Percentiles rank a stretch among this genome's conserved stretches.
These are phyloP conservation scores for Furnarius figulus DNA, from an alignment of 2,113 vertebrate species.

Conservation along the genomic window DNA sequence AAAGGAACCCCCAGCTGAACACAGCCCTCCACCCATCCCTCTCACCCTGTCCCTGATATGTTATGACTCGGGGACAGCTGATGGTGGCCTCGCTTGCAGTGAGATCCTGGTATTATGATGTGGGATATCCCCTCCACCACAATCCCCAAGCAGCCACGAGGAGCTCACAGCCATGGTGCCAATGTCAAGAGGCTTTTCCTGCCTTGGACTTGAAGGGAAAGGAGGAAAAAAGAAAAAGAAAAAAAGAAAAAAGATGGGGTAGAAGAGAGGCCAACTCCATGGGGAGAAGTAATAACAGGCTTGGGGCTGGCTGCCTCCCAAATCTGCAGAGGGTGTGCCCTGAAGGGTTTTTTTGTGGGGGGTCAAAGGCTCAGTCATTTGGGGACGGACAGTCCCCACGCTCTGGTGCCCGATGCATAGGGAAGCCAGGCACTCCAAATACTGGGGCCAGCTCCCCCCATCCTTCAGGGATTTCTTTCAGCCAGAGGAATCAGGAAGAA, in stretches of 20 bases:
- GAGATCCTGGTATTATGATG: neutral
- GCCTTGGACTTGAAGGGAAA: neutral
- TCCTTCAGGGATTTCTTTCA: neutral
- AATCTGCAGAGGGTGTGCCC: neutral
- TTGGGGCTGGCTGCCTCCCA: conserved; percentile 48
- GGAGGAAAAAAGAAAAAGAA: neutral
- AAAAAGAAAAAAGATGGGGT: accelerated
- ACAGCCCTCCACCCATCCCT: neutral
- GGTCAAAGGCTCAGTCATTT: accelerated
- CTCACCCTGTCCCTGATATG: neutral
- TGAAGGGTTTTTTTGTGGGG: neutral
- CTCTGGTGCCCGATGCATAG: accelerated
- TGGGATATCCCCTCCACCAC: neutral
- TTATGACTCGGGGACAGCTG: neutral
- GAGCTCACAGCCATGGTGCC: accelerated
- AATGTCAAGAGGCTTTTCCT: conserved; percentile 6
- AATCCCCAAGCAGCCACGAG: neutral
- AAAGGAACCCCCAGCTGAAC: neutral
- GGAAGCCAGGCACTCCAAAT: neutral
- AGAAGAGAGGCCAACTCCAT: neutral
- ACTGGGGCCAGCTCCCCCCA: neutral
- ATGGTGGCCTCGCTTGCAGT: accelerated
- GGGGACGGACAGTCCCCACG: neutral
- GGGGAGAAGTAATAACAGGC: conserved; percentile 12
- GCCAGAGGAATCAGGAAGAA: neutral